These are phyloP conservation scores for Trimorus sp. DNA, from an alignment of 2,888 invertebrate genomes.

Conservation along the genomic window DNA sequence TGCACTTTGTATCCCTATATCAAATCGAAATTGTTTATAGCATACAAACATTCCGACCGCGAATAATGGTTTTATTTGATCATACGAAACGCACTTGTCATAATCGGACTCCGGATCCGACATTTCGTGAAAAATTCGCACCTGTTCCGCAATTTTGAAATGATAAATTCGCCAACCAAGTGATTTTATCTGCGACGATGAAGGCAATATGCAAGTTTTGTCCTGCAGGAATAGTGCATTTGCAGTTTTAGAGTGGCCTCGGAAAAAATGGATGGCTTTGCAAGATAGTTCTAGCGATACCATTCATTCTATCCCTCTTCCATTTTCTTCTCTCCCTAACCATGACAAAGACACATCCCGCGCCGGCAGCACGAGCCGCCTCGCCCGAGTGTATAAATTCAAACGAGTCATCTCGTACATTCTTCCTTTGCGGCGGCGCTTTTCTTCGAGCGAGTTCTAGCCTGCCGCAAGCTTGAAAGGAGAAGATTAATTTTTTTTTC, in stretches of 20 bases:
- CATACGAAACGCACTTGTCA: too few relatives aligned
- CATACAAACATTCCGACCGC: too few relatives aligned
- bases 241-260: constrained; percentile 58
- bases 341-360: constrained; percentile 64
- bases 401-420: constrained; percentile 65
- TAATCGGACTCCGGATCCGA: too few relatives aligned
- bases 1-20: too few relatives aligned
- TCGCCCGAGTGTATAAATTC: constrained; percentile 66
- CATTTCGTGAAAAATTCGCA: too few relatives aligned
- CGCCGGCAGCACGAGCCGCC: constrained; percentile 50
- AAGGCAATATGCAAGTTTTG: constrained; percentile 64
- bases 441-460: constrained; percentile 60
- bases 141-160: too few relatives aligned
- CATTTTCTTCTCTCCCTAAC: constrained; percentile 65
- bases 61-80: too few relatives aligned
- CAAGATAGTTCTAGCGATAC: constrained; percentile 64
- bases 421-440: constrained; percentile 49
- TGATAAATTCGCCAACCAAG: too few relatives aligned
- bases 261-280: constrained; percentile 62
- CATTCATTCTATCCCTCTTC: constrained; percentile 63
- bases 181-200: too few relatives aligned
- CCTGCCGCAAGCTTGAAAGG: constrained; percentile 58
- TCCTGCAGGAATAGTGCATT: constrained; percentile 53
- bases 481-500: constrained; percentile 62
- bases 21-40: too few relatives aligned